These are phyloP conservation scores for Latrodectus elegans DNA, from an alignment of 2,888 invertebrate species.

Conservation along the genomic window DNA sequence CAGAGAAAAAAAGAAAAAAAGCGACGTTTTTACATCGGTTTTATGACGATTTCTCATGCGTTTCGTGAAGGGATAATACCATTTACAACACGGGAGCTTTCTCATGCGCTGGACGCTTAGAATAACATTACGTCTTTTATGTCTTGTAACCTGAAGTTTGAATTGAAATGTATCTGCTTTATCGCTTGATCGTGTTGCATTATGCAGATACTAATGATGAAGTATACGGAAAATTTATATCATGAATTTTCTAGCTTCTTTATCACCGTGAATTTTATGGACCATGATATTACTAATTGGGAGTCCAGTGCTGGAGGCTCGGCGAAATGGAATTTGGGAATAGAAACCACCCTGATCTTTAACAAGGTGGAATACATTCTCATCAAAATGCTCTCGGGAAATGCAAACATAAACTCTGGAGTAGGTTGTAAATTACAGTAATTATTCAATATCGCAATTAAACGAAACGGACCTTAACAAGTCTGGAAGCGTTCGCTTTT, in stretches of 20 bases:
- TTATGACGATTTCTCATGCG: slow-evolving; percentile 51
- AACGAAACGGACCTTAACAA: not conserved
- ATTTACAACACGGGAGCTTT: slow-evolving; percentile 45
- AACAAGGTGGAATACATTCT: slow-evolving; percentile 25
- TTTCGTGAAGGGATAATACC: slow-evolving; percentile 39
- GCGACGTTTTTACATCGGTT: slow-evolving; percentile 20
- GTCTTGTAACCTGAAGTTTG: slow-evolving; percentile 26
- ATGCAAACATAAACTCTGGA: not conserved
- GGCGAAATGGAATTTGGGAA: slow-evolving; percentile 4
- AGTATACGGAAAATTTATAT: slow-evolving; percentile 45
- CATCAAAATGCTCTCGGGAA: not conserved
- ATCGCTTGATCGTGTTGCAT: slow-evolving; percentile 47
- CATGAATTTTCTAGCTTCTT: not conserved
- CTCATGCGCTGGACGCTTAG: slow-evolving; percentile 22
- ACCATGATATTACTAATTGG: slow-evolving; percentile 39
- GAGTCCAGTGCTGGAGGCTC: not conserved
- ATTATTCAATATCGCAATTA: slow-evolving; percentile 40
- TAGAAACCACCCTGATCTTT: not conserved
- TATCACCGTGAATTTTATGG: slow-evolving; percentile 38
- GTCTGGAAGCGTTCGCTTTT: not conserved
- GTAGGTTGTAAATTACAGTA: slow-evolving; percentile 34
- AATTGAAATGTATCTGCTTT: slow-evolving; percentile 65
- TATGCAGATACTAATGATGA: slow-evolving; percentile 62
- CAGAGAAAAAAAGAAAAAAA: too few species aligned
- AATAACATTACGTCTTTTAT: slow-evolving; percentile 59